Percentiles rank a stretch among this genome's conserved stretches.
These are phyloP conservation scores for Acrossocheilus fasciatus DNA, from an alignment of 2,797 vertebrate genomes.

Conservation along the genomic window DNA sequence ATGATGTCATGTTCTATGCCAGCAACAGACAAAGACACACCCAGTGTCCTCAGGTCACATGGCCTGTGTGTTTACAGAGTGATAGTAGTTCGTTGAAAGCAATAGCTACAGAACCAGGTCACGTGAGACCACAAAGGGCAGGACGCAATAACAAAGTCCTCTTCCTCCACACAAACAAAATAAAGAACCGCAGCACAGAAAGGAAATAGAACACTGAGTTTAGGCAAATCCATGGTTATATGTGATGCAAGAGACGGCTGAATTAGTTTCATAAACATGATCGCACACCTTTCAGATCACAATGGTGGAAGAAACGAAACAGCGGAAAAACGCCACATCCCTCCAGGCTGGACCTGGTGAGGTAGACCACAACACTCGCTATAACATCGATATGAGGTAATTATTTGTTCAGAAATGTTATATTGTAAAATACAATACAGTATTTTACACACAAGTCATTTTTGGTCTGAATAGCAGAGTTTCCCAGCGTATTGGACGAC, in stretches of 20 bases:
- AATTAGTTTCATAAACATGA: slow-evolving; percentile 24
- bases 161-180: slow-evolving; percentile 31
- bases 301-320: slow-evolving; percentile 78
- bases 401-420: background rate
- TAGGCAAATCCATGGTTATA: slow-evolving; percentile 14
- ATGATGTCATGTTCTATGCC: slow-evolving; percentile 72
- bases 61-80: slow-evolving; percentile 77
- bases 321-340: slow-evolving; percentile 57
- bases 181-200: background rate
- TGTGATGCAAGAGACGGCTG: slow-evolving; percentile 27
- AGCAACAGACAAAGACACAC: slow-evolving; percentile 65
- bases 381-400: slow-evolving; percentile 73
- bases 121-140: slow-evolving; percentile 40
- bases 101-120: slow-evolving; percentile 45
- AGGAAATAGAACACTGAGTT: slow-evolving; percentile 1
- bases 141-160: slow-evolving; percentile 40
- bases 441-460: background rate
- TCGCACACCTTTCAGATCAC: slow-evolving; percentile 66
- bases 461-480: slow-evolving; percentile 66
- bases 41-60: slow-evolving; percentile 70
- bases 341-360: slow-evolving; percentile 80
- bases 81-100: slow-evolving; percentile 68
- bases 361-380: slow-evolving; percentile 60
- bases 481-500: slow-evolving; percentile 77
- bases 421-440: background rate